phyloP scores from a whole-genome alignment of 2,797 vertebrate genomes.

The Galago senegalensis region DNA sequence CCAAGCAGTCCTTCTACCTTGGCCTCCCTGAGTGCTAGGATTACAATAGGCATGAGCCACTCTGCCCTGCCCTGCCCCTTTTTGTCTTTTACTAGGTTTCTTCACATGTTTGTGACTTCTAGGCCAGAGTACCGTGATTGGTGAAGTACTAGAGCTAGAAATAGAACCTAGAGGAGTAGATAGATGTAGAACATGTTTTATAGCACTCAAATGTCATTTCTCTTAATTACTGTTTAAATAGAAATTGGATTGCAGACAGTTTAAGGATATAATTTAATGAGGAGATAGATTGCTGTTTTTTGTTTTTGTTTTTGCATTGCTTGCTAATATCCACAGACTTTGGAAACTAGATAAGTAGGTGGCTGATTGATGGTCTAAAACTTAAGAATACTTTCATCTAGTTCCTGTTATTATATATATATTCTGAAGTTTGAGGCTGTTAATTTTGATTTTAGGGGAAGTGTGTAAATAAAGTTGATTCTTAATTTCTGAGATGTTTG shows the following conservation, averaged over 20 bases:
- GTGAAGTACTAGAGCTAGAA: constrained; percentile 46
- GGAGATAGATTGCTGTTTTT: constrained; percentile 11
- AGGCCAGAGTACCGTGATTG: constrained; percentile 1
- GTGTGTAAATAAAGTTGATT: neutral
- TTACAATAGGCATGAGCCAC: too few relatives aligned
- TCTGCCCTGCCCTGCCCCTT: neutral
- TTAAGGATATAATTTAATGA: neutral
- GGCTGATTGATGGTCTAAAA: constrained; percentile 19
- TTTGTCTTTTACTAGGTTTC: constrained; percentile 42
- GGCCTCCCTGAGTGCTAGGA: too few relatives aligned
- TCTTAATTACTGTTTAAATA: constrained; percentile 18
- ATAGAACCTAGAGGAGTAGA: neutral
- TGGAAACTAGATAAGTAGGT: constrained; percentile 62
- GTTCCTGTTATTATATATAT: neutral
- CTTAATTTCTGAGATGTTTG: constrained; percentile 38
- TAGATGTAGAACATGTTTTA: constrained; percentile 18
- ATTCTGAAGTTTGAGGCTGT: constrained; percentile 33
- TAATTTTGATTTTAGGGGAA: constrained; percentile 28
- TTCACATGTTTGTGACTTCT: constrained; percentile 35
- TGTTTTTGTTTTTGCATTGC: constrained; percentile 20
- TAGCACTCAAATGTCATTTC: constrained; percentile 48
- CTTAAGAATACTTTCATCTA: constrained; percentile 24
- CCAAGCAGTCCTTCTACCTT: too few relatives aligned
- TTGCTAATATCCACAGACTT: neutral
- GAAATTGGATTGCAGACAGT: neutral